Conservation (phyloP, 2,113 vertebrate genomes). For the Heliornis fulica region DNA sequence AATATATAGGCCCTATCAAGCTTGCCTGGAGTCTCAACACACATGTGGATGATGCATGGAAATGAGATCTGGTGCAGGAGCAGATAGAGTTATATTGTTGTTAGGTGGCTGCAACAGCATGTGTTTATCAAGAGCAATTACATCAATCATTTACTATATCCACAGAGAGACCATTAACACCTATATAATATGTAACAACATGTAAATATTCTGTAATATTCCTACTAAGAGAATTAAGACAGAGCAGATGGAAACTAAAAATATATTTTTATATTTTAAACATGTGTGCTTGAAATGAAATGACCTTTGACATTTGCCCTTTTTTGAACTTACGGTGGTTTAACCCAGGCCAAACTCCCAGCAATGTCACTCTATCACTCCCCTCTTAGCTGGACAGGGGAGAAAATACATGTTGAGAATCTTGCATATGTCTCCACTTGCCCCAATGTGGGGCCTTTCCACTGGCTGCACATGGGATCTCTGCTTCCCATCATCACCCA, state of each 20-base stretch:
- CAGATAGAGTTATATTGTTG: neutral
- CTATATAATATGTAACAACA: neutral
- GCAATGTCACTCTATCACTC: no score
- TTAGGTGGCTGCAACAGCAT: neutral
- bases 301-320: neutral
- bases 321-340: no score
- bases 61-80: neutral
- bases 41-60: neutral
- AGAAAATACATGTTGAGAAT: no score
- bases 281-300: neutral
- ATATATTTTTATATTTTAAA: neutral
- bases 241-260: neutral
- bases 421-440: no score
- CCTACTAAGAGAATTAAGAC: neutral
- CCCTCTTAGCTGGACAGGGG: no score
- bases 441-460: no score
- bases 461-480: no score
- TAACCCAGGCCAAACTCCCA: no score
- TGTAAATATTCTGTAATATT: neutral
- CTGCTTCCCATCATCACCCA: no score
- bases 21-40: neutral
- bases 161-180: neutral
- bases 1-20: neutral
- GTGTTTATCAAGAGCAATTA: neutral
- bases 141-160: neutral